phyloP scores from a whole-genome alignment of 2,113 vertebrate species.

The Girardinichthys multiradiatus region DNA sequence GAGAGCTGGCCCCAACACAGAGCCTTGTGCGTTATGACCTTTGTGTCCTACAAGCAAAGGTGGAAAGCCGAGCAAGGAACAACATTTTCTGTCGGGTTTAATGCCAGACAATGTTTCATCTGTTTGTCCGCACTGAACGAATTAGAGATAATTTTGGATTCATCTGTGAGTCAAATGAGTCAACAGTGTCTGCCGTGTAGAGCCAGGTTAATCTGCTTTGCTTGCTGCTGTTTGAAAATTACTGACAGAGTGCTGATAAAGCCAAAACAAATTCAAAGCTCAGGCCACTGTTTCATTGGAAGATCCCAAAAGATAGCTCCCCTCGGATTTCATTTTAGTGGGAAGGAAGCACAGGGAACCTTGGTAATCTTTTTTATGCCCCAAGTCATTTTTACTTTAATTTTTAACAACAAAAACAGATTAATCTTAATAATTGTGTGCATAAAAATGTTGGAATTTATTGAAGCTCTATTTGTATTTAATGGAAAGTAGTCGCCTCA shows the following conservation, averaged over 20 bases:
- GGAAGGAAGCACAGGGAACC: constrained; percentile 11
- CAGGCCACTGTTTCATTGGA: constrained; percentile 44
- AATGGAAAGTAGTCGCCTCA: background rate
- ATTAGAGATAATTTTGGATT: constrained; percentile 66
- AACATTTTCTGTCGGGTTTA: constrained; percentile 40
- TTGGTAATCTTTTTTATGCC: background rate
- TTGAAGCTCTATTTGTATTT: background rate
- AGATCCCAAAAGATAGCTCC: constrained; percentile 54
- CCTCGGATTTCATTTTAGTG: constrained; percentile 20
- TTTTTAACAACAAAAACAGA: background rate
- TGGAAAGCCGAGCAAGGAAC: constrained; percentile 51
- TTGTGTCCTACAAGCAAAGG: constrained; percentile 69
- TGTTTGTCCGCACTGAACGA: constrained; percentile 47
- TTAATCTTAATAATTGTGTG: background rate
- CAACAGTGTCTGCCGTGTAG: constrained; percentile 40
- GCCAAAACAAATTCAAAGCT: constrained; percentile 48
- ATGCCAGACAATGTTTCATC: constrained; percentile 31
- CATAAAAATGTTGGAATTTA: background rate
- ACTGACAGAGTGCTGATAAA: constrained; percentile 70
- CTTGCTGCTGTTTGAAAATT: constrained; percentile 60
- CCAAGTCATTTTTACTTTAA: background rate
- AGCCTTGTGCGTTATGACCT: constrained; percentile 63
- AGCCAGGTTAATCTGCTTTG: constrained; percentile 70
- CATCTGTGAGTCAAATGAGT: constrained; percentile 68
- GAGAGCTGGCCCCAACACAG: constrained; percentile 53